A percentile compares a stretch with the other conserved stretches of the same genome.
phyloP scores from a whole-genome alignment of 2,888 invertebrate species.

The Aspidiotus destructor region DNA sequence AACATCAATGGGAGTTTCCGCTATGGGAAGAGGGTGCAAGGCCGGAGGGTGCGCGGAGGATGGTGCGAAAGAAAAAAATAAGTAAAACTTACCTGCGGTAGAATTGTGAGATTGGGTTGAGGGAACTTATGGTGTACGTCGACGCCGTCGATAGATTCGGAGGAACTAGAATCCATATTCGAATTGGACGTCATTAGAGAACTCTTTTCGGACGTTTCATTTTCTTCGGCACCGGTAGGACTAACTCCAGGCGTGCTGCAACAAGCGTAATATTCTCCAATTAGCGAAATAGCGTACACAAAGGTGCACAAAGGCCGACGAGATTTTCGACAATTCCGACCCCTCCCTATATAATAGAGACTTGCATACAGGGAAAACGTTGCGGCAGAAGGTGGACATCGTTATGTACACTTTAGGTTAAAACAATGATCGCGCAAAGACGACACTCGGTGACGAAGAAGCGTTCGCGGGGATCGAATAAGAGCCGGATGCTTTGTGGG shows the following conservation, averaged over 20 bases:
- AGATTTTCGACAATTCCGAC: background rate
- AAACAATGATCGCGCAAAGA: conserved; percentile 31
- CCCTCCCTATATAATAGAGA: background rate
- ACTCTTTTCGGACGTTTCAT: conserved; percentile 36
- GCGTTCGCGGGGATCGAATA: conserved; percentile 27
- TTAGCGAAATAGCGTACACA: conserved; percentile 10
- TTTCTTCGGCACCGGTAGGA: conserved; percentile 36
- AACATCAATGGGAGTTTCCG: too few species aligned
- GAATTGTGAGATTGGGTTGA: conserved; percentile 26
- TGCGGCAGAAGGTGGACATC: conserved; percentile 16
- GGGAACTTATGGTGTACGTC: conserved; percentile 36
- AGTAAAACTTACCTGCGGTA: conserved; percentile 24
- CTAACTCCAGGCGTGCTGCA: conserved; percentile 36
- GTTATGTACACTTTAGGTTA: conserved; percentile 27
- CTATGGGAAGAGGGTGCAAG: too few species aligned
- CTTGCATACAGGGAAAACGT: conserved; percentile 3
- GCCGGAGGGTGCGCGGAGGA: too few species aligned
- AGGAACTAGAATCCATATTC: conserved; percentile 40
- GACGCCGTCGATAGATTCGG: conserved; percentile 40
- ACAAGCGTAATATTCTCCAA: conserved; percentile 7
- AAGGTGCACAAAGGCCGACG: background rate
- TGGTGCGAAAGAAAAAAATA: background rate
- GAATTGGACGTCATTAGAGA: conserved; percentile 36
- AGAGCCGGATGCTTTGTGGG: conserved; percentile 32
- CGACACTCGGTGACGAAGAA: conserved; percentile 12